Evolutionary conservation across 2,888 invertebrate genomes (phyloP), one percentile per base, ranked within the genome.

Genomic region (Leucophora obtusa): DNA sequence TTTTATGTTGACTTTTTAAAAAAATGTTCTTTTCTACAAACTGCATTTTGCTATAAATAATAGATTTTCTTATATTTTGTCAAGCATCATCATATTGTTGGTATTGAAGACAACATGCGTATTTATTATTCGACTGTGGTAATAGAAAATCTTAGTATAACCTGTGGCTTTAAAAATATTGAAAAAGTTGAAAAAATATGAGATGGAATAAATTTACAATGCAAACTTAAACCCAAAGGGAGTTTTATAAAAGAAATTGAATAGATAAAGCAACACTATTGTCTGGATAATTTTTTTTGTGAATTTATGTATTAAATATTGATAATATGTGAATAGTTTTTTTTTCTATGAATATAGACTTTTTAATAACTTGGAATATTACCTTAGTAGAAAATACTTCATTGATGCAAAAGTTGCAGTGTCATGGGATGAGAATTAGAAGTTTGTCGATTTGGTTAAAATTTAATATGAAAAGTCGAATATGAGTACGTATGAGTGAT

Each of bases 81-180:
- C 38, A 38, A 59, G 38, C 7, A 28, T 18, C 50, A 28, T 35
- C 28, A 6, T 58, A 33, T 9, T 58, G 24, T 18, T 47, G 33
- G 14, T 38, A 14, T 1, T 11, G 11, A 47, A 47, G 63, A 71
- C 59, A 35, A 35, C 58, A 28, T 6, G 28, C n/a, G 3, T 28
- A 6, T 28, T 28, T 28, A 6, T 28, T 28, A 28, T 28, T 28
- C 7, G 28, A 47, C 35, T 59, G 21, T 9, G 17, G 58, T 73
- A 74, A 74, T 66, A 51, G 51, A 66, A 74, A 74, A 74, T 51
- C 65, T 66, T 59, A 66, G 59, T 38, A 74, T 74, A 74, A 71
- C 79, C 79, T 62, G 60, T 72, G 68, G 79, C 79, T 80, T 62
- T 47, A 28, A 21, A 7, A 75, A 62, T 11, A 66, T 38, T 7